phyloP scores from a whole-genome alignment of 2,888 invertebrate species.

The Chaetogeoica ovagalla region DNA sequence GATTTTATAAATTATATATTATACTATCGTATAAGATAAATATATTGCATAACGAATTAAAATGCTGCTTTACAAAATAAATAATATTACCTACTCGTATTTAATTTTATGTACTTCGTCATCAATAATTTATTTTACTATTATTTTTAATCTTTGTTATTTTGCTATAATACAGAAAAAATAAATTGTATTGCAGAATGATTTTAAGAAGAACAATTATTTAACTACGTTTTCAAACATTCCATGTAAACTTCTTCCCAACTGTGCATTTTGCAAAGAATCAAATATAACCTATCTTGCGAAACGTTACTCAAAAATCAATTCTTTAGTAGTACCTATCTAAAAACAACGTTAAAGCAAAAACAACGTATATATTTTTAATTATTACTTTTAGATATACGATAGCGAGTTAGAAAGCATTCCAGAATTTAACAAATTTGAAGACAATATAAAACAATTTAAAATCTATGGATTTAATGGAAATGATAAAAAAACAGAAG shows the following conservation, averaged over 20 bases:
- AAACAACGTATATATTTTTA: not conserved
- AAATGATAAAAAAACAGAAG: not conserved
- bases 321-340: constrained; percentile 8
- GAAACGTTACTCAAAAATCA: constrained; percentile 12
- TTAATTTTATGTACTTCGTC: too few species aligned
- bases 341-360: not conserved
- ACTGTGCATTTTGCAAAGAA: not conserved
- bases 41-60: too few species aligned
- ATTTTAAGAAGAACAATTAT: not conserved
- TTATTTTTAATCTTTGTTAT: too few species aligned
- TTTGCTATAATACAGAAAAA: too few species aligned
- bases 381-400: constrained; percentile 55
- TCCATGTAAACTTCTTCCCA: not conserved
- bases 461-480: constrained; percentile 22
- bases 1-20: too few species aligned
- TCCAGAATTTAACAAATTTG: constrained; percentile 62
- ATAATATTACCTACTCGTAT: too few species aligned
- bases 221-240: not conserved
- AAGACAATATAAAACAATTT: constrained; percentile 59
- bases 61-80: too few species aligned
- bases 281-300: not conserved
- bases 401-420: constrained; percentile 62
- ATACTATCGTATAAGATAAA: too few species aligned
- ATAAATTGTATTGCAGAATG: not conserved
- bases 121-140: too few species aligned